Percentiles rank a stretch among this genome's conserved stretches.
phyloP scores from a whole-genome alignment of 2,888 invertebrate species.

The Herminia tarsipennalis region DNA sequence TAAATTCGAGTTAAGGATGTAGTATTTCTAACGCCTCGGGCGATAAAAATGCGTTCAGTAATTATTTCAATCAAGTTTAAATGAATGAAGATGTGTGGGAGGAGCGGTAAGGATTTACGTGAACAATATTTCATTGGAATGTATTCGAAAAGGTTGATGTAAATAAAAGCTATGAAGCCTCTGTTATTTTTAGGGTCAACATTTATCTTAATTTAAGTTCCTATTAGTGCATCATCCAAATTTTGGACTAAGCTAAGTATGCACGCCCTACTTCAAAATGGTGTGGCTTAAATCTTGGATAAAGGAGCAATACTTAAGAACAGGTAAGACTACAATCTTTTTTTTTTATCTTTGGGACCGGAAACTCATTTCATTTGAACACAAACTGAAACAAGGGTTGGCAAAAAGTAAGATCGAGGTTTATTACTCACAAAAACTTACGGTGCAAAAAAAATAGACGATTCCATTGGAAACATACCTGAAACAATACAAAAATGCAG shows the following conservation, averaged over 20 bases:
- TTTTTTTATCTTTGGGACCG: background rate
- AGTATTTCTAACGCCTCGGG: constrained; percentile 35
- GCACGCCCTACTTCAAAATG: too few species aligned
- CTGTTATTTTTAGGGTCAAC: too few species aligned
- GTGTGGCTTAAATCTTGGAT: too few species aligned
- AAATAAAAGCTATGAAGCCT: too few species aligned
- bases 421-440: constrained; percentile 2
- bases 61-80: constrained; percentile 29
- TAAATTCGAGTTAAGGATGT: constrained; percentile 52
- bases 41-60: constrained; percentile 32
- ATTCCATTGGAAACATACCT: constrained; percentile 5
- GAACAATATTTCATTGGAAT: constrained; percentile 11
- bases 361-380: constrained; percentile 1
- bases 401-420: background rate
- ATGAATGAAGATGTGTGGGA: constrained; percentile 12
- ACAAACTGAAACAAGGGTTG: background rate
- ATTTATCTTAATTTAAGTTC: too few species aligned
- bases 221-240: too few species aligned
- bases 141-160: background rate
- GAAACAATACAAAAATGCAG: constrained; percentile 1
- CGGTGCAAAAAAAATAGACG: background rate
- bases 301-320: too few species aligned
- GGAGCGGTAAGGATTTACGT: constrained; percentile 10
- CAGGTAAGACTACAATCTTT: too few species aligned
- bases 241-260: too few species aligned